Conservation (phyloP, 1,140 invertebrate species). For the Scaptomyza hsui region DNA sequence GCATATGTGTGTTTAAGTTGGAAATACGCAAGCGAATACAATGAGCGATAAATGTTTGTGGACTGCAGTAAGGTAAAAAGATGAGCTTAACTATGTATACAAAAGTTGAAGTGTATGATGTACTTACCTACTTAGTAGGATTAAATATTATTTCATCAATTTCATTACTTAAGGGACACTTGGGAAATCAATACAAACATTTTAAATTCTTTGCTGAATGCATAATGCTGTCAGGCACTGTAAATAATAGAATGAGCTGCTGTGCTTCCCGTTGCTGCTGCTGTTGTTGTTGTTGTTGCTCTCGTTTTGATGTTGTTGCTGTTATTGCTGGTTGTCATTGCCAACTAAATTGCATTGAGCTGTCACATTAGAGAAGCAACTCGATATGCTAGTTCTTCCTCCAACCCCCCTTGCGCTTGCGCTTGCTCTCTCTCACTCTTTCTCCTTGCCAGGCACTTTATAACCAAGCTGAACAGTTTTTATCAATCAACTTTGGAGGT, state of each 20-base stretch:
- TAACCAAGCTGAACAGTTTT: constrained; percentile 59
- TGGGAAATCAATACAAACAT: not conserved
- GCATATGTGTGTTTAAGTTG: constrained; percentile 1
- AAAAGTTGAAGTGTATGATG: too few relatives aligned
- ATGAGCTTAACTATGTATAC: too few relatives aligned
- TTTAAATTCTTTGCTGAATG: not conserved
- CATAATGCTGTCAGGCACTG: constrained; percentile 42
- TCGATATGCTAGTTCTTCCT: constrained; percentile 60
- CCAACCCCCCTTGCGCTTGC: not conserved
- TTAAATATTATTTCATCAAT: not conserved
- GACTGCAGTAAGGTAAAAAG: not conserved
- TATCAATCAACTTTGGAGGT: constrained; percentile 77
- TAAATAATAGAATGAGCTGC: constrained; percentile 63
- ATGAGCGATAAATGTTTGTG: constrained; percentile 16
- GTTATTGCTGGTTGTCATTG: constrained; percentile 72
- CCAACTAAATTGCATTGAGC: constrained; percentile 82
- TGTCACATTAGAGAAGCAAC: constrained; percentile 82
- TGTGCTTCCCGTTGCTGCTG: constrained; percentile 47
- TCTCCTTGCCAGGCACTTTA: constrained; percentile 48
- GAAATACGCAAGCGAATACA: constrained; percentile 26
- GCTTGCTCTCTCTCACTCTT: constrained; percentile 1
- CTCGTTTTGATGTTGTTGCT: constrained; percentile 49
- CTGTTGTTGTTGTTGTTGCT: constrained; percentile 33
- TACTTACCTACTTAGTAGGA: too few relatives aligned
- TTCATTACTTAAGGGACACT: not conserved